Base-by-base conservation (phyloP, 2,113 vertebrate genomes). In the Salvator merianae region DNA sequence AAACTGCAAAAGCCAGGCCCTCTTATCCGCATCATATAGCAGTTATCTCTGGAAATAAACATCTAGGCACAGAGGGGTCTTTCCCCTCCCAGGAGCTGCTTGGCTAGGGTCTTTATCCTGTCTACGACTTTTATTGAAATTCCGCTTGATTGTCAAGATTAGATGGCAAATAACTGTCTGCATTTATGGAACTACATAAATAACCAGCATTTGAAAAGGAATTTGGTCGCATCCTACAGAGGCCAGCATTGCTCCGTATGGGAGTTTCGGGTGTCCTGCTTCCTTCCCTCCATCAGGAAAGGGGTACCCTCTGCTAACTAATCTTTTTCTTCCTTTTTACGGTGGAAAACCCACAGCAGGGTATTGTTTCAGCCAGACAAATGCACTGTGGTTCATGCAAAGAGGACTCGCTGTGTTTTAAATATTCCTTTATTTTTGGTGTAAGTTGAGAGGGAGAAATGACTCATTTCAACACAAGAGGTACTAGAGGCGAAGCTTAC, bases 171-270 rank as follows among this genome's bases (percentile, higher is more conserved):
- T 77, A 34, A 0, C 43, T 76, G 68, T 18, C 47, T 6, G 0
- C 0, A 0, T 84, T 77, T 5, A 1, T 1, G 10, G 71, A 24
- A 66, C 69, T 53, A 7, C 3, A 0, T 87, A 84, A 69, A 1
- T 10, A 1, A 26, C 4, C 1, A 0, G 50, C 0, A 10, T 12
- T 1, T 22, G 77, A 36, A 34, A 72, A 53, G 55, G 5, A 79
- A 8, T 0, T 36, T 3, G 14, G 47, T 77, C 43, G 3, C 0
- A 26, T 65, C 79, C 81, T 1, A 0, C 0, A 63, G 76, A 16
- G 43, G 65, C 3, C 0, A 0, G 0, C 0, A 0, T 13, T 5
- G 43, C 53, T 87, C 53, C 24, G 0, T 16, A 5, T 3, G 1
- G 0, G 40, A 79, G 16, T 62, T 43, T 9, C 69, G 1, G 0